phyloP scores from a whole-genome alignment of 2,888 invertebrate genomes.

The Drosophila rubida region DNA sequence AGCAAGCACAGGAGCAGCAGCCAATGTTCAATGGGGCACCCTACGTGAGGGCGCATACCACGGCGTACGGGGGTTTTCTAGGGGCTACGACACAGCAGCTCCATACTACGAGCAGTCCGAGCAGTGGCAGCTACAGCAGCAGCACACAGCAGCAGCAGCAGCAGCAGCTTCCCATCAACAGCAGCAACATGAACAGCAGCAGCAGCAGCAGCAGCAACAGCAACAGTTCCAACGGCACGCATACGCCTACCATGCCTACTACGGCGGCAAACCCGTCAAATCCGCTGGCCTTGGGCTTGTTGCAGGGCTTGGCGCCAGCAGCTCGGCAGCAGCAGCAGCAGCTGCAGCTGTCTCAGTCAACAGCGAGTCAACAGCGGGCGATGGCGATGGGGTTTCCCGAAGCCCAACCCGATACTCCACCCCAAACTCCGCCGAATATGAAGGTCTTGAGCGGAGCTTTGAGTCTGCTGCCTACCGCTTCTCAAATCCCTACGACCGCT shows the following conservation, averaged over 20 bases:
- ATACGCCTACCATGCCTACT: conserved; percentile 83
- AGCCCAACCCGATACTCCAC: conserved; percentile 94
- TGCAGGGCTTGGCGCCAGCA: conserved; percentile 18
- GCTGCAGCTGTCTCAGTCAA: conserved; percentile 77
- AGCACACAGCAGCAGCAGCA: conserved; percentile 33
- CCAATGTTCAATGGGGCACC: conserved; percentile 85
- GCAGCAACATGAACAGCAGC: conserved; percentile 59
- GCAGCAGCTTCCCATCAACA: conserved; percentile 45
- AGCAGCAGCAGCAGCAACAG: conserved; percentile 62
- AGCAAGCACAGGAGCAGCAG: conserved; percentile 65
- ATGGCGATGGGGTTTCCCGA: conserved; percentile 93
- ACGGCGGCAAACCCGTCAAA: conserved; percentile 75
- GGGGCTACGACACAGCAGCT: conserved; percentile 85
- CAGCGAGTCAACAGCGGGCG: conserved; percentile 82
- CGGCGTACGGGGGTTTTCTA: conserved; percentile 88
- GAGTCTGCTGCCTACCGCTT: conserved; percentile 89
- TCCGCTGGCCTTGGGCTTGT: conserved; percentile 47
- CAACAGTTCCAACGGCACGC: conserved; percentile 80
- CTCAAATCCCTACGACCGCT: conserved; percentile 86
- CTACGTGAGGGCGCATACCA: conserved; percentile 86
- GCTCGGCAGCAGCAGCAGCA: conserved; percentile 30
- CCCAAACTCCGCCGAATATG: conserved; percentile 97
- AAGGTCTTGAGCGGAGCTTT: conserved; percentile 93
- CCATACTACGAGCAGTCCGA: conserved; percentile 84
- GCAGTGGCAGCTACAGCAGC: conserved; percentile 78